Evolutionary conservation across 2,797 vertebrate species (phyloP), one percentile per base, ranked within the genome.

Genomic region (Jordanella pulchra): DNA sequence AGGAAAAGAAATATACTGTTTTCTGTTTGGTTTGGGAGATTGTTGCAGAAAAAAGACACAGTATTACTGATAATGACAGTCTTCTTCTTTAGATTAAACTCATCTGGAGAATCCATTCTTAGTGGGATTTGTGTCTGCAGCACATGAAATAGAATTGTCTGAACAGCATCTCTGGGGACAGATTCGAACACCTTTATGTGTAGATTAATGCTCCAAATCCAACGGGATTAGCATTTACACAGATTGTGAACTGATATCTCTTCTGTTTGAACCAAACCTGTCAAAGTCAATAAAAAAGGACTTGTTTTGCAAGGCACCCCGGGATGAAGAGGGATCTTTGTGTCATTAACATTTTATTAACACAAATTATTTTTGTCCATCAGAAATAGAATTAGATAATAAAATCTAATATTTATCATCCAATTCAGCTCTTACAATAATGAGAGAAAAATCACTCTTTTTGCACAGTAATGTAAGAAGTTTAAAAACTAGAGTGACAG

Each of bases 181-280:
- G 53, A 80, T 69, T 60, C 66, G 60, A 27, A 51, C 75, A 60
- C 72, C 79, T 69, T 71, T 64, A 74, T 77, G 75, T 83, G 69
- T 71, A 88, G 78, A 91, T 89, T 89, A 89, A 76, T 71, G 30
- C 60, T 69, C 66, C 75, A 71, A 70, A 66, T 84, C 69, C 81
- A 79, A 66, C n/a, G 75, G 86, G 89, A 88, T 91, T 89, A 90
- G 56, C 79, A 80, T 75, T 85, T 75, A 70, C 69, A 76, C 85
- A 86, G 71, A 89, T 71, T 86, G 84, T 84, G 80, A 87, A 87
- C 69, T 64, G 5, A 72, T 54, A 80, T 71, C 21, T n/a, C 48
- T 58, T 65, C 71, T 81, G 68, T 70, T 86, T 84, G 78, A 73
- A 80, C 75, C 72, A 75, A 72, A 61, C 81, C 50, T 25, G 56